Evolutionary conservation across 2,888 invertebrate genomes (phyloP), one percentile per base, ranked within the genome.

Genomic region (Ethmia dodecea): DNA sequence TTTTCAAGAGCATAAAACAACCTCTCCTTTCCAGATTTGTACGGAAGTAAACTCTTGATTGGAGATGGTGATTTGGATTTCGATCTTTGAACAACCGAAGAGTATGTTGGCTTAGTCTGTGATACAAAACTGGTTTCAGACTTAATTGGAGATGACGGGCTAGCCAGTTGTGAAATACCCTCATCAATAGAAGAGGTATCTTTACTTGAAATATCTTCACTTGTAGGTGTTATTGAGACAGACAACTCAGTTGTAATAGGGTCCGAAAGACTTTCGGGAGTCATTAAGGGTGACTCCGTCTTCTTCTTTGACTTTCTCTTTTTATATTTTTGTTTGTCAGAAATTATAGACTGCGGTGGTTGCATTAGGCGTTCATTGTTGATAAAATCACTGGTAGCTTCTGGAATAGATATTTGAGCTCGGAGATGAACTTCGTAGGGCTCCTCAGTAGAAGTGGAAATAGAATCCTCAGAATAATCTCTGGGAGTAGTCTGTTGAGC

Each of bases 391-490:
- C 58, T 65, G 4, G 63, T 79, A 31, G 61, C 59, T 60, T 79
- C 73, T 25, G 88, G 88, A 39, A 91, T 86, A 0, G 89, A 81
- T 12, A 90, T 84, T 40, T 88, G 84, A 24, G 90, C 88, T 50
- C 88, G 71, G 15, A 90, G 77, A 45, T 89, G 88, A n/a, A 90
- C 81, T 77, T 90, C 90, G 47, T 88, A 90, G 9, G 87, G 83
- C 45, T 88, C 88, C 42, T 88, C 88, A 3, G 81, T 81, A 1
- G 87, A 87, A 35, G 84, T 84, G 3, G 86, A 79, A 34, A 84
- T 74, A 0, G 83, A 83, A 47, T 81, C 80, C 45, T 84, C 86
- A 32, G 89, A 88, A 20, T 78, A 71, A 10, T 86, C 66, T 43
- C 89, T 86, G 2, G 92, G 90, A 14, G 89, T 88, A 9, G 92